Conservation (phyloP, 30 jellyfish, hydroid and myxozoan species). For the Turritopsis dohrnii region DNA sequence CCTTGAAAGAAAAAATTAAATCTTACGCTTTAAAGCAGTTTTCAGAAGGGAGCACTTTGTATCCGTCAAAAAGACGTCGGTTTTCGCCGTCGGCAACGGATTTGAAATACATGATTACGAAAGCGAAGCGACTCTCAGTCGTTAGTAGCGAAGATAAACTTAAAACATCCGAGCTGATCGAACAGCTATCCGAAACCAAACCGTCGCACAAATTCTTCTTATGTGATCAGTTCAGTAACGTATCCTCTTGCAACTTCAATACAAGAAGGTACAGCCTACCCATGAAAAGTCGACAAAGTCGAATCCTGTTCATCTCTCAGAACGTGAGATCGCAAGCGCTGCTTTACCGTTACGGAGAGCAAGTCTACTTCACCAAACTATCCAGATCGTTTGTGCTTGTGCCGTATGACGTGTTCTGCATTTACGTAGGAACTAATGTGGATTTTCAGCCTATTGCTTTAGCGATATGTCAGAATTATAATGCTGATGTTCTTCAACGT, state of each 20-base stretch:
- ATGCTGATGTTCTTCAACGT: neutral
- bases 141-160: neutral
- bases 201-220: neutral
- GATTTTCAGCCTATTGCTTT: neutral
- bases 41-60: neutral
- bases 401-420: constrained; percentile 1
- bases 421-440: constrained; percentile 4
- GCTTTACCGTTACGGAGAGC: constrained; percentile 8
- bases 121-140: neutral
- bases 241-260: neutral
- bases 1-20: neutral
- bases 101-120: constrained; percentile 1
- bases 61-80: neutral
- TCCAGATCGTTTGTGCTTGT: constrained; percentile 5
- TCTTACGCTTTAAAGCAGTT: neutral
- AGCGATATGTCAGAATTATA: neutral
- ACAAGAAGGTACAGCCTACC: neutral
- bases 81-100: neutral
- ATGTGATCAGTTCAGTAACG: neutral
- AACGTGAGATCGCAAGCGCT: neutral
- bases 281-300: neutral
- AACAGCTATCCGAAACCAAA: neutral
- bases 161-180: neutral
- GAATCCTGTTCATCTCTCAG: neutral
- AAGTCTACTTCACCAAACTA: neutral